A percentile compares a stretch with the other conserved stretches of the same genome.
phyloP scores from a whole-genome alignment of 2,113 vertebrate species.

The Rissa tridactyla region DNA sequence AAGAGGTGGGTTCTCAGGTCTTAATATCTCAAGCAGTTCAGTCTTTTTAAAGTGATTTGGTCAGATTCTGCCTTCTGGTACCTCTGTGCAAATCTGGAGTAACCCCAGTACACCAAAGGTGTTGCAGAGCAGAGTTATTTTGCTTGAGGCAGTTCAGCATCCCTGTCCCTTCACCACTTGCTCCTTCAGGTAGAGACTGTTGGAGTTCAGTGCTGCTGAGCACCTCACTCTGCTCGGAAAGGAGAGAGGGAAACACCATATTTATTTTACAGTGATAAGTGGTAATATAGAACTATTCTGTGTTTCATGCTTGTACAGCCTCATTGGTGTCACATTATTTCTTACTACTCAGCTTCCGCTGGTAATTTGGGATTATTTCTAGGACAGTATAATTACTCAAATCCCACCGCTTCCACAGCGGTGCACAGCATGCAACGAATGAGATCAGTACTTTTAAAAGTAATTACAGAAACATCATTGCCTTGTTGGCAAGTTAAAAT shows the following conservation, averaged over 20 bases:
- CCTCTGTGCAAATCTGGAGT: not conserved
- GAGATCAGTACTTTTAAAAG: not conserved
- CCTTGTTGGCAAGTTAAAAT: not conserved
- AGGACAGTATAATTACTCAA: not conserved
- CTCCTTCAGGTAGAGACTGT: not conserved
- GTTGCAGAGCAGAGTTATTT: not conserved
- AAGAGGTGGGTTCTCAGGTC: conserved; percentile 38
- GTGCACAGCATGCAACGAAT: not conserved
- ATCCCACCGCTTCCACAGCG: not conserved
- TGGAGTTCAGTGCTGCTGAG: not conserved
- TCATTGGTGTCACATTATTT: not conserved
- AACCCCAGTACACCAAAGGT: not conserved
- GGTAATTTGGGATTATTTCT: not conserved
- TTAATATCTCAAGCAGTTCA: conserved; percentile 44
- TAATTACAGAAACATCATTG: not conserved
- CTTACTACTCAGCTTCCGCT: not conserved
- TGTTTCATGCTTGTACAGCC: fast-evolving
- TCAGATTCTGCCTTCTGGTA: conserved; percentile 6
- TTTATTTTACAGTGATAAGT: not conserved
- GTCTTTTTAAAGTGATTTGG: conserved; percentile 28
- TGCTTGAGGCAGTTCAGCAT: not conserved
- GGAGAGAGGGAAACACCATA: not conserved
- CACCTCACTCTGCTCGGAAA: not conserved
- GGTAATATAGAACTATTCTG: not conserved
- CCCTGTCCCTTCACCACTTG: not conserved